phyloP scores from a whole-genome alignment of 2,113 vertebrate genomes.

The Phasianus colchicus region DNA sequence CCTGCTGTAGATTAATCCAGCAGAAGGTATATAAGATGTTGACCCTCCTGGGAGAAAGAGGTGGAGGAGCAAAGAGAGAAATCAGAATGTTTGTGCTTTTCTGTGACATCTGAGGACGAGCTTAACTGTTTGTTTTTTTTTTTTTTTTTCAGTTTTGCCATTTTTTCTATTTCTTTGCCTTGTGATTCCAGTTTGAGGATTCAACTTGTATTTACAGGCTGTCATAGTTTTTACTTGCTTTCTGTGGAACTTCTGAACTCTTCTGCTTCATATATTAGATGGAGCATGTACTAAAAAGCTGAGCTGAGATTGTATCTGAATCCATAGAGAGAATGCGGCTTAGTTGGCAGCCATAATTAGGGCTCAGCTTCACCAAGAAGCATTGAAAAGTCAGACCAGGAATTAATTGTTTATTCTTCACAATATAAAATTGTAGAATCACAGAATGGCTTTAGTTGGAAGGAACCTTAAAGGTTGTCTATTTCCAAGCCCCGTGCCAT shows the following conservation, averaged over 20 bases:
- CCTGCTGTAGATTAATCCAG: conserved; percentile 50
- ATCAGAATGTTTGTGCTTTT: background rate
- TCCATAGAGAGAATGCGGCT: background rate
- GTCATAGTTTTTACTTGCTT: background rate
- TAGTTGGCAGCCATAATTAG: background rate
- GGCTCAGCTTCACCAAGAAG: background rate
- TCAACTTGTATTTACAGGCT: background rate
- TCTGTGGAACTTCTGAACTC: background rate
- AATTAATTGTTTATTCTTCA: no score
- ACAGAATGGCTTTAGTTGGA: background rate
- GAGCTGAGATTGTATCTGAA: background rate
- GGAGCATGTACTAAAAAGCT: background rate
- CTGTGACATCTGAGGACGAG: background rate
- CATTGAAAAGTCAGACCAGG: no score
- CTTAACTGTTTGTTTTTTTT: conserved; percentile 1
- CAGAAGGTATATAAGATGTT: conserved; percentile 70
- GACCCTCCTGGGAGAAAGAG: conserved; percentile 58
- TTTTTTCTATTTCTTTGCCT: background rate
- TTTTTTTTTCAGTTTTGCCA: background rate
- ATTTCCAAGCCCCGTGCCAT: background rate
- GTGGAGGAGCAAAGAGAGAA: conserved; percentile 47
- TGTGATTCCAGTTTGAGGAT: background rate
- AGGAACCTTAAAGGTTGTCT: background rate
- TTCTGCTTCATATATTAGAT: background rate
- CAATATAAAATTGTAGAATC: background rate